These are phyloP conservation scores for Hololepta plana DNA, from an alignment of 2,888 invertebrate genomes.

Conservation along the genomic window DNA sequence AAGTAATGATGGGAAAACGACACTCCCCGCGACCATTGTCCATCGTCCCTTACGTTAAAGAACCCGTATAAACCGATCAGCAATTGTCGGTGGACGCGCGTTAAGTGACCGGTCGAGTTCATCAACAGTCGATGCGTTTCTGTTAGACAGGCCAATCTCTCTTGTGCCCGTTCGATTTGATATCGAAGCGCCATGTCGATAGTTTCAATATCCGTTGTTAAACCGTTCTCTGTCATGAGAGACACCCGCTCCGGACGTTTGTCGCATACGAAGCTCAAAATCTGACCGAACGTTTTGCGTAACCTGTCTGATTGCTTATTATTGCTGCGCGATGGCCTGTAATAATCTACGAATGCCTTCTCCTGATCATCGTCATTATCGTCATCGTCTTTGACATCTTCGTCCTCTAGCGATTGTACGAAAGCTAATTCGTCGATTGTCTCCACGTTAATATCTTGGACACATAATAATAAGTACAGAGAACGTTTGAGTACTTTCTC, in stretches of 20 bases:
- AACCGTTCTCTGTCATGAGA: conserved; percentile 12
- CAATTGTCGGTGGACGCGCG: conserved; percentile 31
- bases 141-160: conserved; percentile 20
- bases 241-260: conserved; percentile 19
- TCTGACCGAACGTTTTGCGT: conserved; percentile 17
- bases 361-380: neutral
- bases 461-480: conserved; percentile 30
- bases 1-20: conserved; percentile 37
- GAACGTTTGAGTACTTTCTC: conserved; percentile 29
- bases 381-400: neutral
- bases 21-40: conserved; percentile 26
- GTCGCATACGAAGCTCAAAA: conserved; percentile 21
- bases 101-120: conserved; percentile 17
- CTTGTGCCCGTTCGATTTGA: conserved; percentile 21
- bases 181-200: conserved; percentile 19
- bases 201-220: conserved; percentile 18
- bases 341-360: neutral
- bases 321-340: no score
- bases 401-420: neutral
- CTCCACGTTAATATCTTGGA: conserved; percentile 22
- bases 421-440: neutral
- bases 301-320: conserved; percentile 17
- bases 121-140: conserved; percentile 22
- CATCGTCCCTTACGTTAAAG: conserved; percentile 21
- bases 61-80: conserved; percentile 35